These are phyloP conservation scores for Chirona hameri DNA, from an alignment of 2,888 invertebrate species.

Conservation along the genomic window DNA sequence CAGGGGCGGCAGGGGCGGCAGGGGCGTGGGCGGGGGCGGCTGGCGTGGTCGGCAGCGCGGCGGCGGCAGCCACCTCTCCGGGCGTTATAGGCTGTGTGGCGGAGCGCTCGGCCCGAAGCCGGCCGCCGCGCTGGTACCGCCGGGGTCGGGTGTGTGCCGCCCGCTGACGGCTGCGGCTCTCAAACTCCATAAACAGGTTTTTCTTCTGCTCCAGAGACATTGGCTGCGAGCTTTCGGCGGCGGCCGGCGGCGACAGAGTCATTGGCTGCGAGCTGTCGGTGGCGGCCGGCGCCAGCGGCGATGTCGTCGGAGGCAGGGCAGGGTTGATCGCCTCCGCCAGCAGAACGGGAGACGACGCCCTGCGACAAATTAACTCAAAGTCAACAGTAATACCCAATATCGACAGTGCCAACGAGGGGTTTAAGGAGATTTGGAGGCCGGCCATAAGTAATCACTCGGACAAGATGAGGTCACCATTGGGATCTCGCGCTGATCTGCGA, in stretches of 20 bases:
- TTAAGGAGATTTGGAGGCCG: no score
- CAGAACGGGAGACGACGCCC: constrained; percentile 71
- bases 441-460: no score
- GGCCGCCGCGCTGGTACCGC: constrained; percentile 79
- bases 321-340: constrained; percentile 81
- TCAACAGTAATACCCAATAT: no score
- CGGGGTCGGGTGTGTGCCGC: constrained; percentile 77
- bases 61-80: constrained; percentile 13
- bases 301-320: constrained; percentile 65
- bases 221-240: constrained; percentile 90
- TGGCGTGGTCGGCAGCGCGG: not conserved
- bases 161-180: constrained; percentile 62
- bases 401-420: no score
- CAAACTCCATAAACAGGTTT: constrained; percentile 79
- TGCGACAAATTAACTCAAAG: constrained; percentile 50
- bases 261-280: constrained; percentile 54
- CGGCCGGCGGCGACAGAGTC: constrained; percentile 67
- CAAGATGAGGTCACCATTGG: no score
- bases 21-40: not conserved
- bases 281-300: constrained; percentile 76
- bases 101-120: constrained; percentile 84
- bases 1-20: not conserved
- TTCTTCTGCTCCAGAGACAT: constrained; percentile 86
- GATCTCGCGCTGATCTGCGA: no score
- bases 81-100: constrained; percentile 6